A percentile compares a stretch with the other conserved stretches of the same genome.
Conservation (phyloP, 2,888 invertebrate species). For the Melinaea menophilus region DNA sequence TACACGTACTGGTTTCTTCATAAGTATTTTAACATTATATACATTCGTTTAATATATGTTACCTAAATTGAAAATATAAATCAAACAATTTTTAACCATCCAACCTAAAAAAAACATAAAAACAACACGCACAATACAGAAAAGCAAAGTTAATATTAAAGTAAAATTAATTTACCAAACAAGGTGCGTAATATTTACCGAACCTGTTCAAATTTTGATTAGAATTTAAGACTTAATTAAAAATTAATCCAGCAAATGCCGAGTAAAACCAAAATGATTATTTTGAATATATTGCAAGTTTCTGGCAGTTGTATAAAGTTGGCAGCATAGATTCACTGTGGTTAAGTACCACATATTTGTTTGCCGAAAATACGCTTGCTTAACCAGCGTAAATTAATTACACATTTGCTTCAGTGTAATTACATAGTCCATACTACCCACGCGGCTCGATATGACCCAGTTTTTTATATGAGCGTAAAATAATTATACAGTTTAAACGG, state of each 20-base stretch:
- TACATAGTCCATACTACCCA: constrained; percentile 48
- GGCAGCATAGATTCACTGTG: constrained; percentile 31
- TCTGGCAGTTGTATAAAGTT: constrained; percentile 43
- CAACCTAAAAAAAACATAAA: background rate
- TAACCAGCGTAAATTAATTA: constrained; percentile 60
- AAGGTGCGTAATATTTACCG: constrained; percentile 25
- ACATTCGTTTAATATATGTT: no score
- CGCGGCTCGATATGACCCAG: constrained; percentile 56
- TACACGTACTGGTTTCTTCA: no score
- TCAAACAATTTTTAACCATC: no score
- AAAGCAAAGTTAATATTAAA: constrained; percentile 11
- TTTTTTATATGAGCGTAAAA: constrained; percentile 48
- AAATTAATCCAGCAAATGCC: constrained; percentile 24
- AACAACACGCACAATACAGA: background rate
- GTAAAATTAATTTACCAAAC: constrained; percentile 26
- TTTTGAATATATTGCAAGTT: constrained; percentile 43
- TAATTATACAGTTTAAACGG: constrained; percentile 46
- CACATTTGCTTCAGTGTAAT: constrained; percentile 58
- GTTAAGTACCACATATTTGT: constrained; percentile 43
- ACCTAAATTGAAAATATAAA: no score
- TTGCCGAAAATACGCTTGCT: constrained; percentile 44
- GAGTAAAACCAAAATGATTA: constrained; percentile 40
- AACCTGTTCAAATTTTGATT: constrained; percentile 30
- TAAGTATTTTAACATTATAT: no score
- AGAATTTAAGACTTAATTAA: constrained; percentile 33